Evolutionary conservation across 2,888 invertebrate genomes (phyloP).

Genomic region (Gerris lacustris): DNA sequence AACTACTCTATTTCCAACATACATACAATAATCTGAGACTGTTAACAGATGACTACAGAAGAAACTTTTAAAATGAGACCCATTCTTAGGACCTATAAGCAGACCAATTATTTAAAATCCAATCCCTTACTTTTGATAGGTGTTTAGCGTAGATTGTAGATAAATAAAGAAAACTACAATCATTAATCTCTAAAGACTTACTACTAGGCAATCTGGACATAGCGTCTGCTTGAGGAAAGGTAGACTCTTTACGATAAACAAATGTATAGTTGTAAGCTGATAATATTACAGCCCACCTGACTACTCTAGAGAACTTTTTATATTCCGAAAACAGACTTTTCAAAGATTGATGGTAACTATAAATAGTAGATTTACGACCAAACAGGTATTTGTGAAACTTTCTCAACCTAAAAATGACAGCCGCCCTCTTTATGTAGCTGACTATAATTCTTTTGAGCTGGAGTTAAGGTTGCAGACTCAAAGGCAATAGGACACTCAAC

Average conservation of each 20-base stretch:
- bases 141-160: not conserved
- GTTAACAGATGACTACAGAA: not conserved
- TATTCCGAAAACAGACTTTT: not conserved
- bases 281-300: no score
- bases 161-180: not conserved
- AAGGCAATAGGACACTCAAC: slow-evolving; percentile 16
- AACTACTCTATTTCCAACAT: slow-evolving; percentile 7
- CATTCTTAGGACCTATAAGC: not conserved
- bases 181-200: not conserved
- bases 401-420: no score
- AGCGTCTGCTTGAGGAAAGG: not conserved
- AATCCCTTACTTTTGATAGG: not conserved
- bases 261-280: not conserved
- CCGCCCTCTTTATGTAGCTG: slow-evolving; percentile 21
- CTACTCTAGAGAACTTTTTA: not conserved
- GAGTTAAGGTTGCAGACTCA: slow-evolving; percentile 18
- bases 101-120: not conserved
- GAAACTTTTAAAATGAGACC: not conserved
- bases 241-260: not conserved
- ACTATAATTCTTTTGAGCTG: slow-evolving; percentile 18
- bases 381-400: not conserved
- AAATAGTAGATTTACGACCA: not conserved
- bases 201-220: not conserved
- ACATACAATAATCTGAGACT: not conserved
- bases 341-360: not conserved